A percentile compares a stretch with the other conserved stretches of the same genome.
Conservation (phyloP, 2,888 invertebrate species). For the Cryptosula pallasiana region DNA sequence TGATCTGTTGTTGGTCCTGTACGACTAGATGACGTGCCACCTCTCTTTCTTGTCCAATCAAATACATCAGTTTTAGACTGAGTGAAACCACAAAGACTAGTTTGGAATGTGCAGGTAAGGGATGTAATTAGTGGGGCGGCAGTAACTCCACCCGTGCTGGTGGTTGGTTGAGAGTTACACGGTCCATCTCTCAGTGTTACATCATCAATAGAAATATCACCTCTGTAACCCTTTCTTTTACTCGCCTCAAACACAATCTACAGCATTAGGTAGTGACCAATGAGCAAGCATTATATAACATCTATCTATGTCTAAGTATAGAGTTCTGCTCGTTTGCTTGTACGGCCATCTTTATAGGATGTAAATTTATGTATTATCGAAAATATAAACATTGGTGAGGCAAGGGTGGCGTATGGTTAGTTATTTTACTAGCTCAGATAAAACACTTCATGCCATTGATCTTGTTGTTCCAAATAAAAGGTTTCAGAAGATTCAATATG, state of each 20-base stretch:
- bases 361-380: too few relatives aligned
- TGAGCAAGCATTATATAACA: too few relatives aligned
- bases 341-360: too few relatives aligned
- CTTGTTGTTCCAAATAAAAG: too few relatives aligned
- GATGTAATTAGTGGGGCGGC: not conserved
- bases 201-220: slow-evolving; percentile 37
- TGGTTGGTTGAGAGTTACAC: slow-evolving; percentile 28
- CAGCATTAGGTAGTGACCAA: too few relatives aligned
- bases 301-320: too few relatives aligned
- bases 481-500: too few relatives aligned
- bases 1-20: slow-evolving; percentile 43
- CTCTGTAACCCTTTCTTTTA: slow-evolving; percentile 26
- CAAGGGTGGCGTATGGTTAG: too few relatives aligned
- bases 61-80: slow-evolving; percentile 31
- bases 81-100: slow-evolving; percentile 26
- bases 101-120: slow-evolving; percentile 32
- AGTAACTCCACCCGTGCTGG: not conserved
- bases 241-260: slow-evolving; percentile 29
- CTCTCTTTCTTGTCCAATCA: slow-evolving; percentile 38
- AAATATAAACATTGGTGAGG: too few relatives aligned
- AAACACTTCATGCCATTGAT: too few relatives aligned
- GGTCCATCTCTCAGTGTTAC: slow-evolving; percentile 35
- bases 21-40: slow-evolving; percentile 31
- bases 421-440: too few relatives aligned
- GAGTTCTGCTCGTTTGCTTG: too few relatives aligned